phyloP scores from a whole-genome alignment of 2,113 vertebrate species.

The Gambusia affinis region DNA sequence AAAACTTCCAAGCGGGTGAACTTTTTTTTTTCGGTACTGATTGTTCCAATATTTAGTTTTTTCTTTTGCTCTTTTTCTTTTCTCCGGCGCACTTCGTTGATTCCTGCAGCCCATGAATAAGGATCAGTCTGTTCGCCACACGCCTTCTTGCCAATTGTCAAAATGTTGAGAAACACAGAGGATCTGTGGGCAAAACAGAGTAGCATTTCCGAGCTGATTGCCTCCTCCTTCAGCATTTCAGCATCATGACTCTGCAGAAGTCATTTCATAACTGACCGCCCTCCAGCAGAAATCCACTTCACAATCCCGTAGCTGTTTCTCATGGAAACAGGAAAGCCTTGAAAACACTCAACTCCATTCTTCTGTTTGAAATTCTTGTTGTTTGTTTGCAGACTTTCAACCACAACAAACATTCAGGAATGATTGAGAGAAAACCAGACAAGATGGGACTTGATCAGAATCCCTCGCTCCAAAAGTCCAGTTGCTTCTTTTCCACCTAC shows the following conservation, averaged over 20 bases:
- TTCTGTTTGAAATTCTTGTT: not conserved
- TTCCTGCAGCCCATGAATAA: not conserved
- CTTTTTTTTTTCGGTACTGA: not conserved
- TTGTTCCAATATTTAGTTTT: not conserved
- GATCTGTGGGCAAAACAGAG: constrained; percentile 55
- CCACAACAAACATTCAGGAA: constrained; percentile 1
- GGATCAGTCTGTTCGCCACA: constrained; percentile 24
- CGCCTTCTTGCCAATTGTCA: constrained; percentile 27
- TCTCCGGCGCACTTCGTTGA: not conserved
- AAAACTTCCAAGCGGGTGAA: too few relatives aligned
- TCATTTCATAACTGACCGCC: constrained; percentile 42
- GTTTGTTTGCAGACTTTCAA: not conserved
- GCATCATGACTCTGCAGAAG: constrained; percentile 49
- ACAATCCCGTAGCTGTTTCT: not conserved
- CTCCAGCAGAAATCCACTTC: not conserved
- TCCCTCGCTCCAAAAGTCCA: not conserved
- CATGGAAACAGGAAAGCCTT: not conserved
- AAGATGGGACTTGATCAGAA: constrained; percentile 22
- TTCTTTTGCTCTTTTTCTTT: not conserved
- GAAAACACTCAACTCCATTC: not conserved
- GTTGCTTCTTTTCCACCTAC: too few relatives aligned
- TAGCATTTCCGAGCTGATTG: constrained; percentile 43
- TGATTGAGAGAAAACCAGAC: not conserved
- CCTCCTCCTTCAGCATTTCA: constrained; percentile 56
- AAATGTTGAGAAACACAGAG: constrained; percentile 43